phyloP scores from a whole-genome alignment of 2,113 vertebrate genomes.

The Bolborhynchus lineola region DNA sequence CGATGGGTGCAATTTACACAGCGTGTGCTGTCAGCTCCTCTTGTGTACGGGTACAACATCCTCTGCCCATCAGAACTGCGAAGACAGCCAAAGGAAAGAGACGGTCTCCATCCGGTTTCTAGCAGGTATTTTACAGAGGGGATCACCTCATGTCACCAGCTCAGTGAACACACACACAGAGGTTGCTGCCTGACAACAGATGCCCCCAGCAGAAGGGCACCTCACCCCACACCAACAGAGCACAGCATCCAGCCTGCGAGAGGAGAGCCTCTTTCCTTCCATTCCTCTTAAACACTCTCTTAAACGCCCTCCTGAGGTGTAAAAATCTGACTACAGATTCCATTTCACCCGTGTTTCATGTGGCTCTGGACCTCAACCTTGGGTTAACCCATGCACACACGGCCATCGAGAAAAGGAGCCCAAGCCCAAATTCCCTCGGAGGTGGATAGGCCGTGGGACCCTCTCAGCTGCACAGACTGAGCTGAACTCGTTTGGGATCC shows the following conservation, averaged over 20 bases:
- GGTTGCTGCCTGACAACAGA: slow-evolving; percentile 40
- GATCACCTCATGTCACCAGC: not conserved
- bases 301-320: not conserved
- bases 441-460: rapidly evolving
- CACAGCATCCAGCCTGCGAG: not conserved
- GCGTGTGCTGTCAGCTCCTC: not conserved
- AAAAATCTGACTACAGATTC: not conserved
- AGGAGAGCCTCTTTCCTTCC: not conserved
- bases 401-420: not conserved
- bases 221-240: not conserved
- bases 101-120: not conserved
- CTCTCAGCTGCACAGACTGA: not conserved
- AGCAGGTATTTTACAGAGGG: not conserved
- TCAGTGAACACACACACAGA: not conserved
- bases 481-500: not conserved
- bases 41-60: not conserved
- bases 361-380: not conserved
- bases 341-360: not conserved
- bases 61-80: not conserved
- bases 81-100: not conserved
- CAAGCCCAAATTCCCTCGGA: not conserved
- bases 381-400: not conserved
- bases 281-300: not conserved
- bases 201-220: not conserved
- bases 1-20: not conserved